A percentile compares a stretch with the other conserved stretches of the same genome.
phyloP scores from a whole-genome alignment of 2,113 vertebrate genomes.

The Hymenochirus boettgeri region DNA sequence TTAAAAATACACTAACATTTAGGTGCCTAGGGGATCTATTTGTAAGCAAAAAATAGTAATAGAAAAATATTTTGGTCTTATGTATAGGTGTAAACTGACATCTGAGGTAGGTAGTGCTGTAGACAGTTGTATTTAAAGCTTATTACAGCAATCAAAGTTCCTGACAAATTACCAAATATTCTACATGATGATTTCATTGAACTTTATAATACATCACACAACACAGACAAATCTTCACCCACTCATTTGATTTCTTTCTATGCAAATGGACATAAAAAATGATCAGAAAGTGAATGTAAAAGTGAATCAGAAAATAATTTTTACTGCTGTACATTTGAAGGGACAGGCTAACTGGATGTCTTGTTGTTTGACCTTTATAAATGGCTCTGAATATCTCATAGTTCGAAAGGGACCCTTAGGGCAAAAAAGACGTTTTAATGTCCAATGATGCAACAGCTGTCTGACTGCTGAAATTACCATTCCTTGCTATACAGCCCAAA shows the following conservation, averaged over 20 bases:
- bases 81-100: too few species aligned
- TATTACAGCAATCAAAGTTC: too few species aligned
- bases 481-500: constrained; percentile 20
- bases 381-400: constrained; percentile 13
- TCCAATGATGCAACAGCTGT: neutral
- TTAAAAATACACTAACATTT: too few species aligned
- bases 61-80: too few species aligned
- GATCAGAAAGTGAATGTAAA: neutral
- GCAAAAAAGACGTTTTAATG: neutral
- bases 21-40: too few species aligned
- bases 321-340: constrained; percentile 13
- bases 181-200: neutral
- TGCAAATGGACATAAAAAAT: neutral
- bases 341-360: constrained; percentile 6
- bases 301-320: constrained; percentile 13
- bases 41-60: too few species aligned
- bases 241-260: neutral
- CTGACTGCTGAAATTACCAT: constrained; percentile 1
- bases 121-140: too few species aligned
- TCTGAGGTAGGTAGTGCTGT: too few species aligned
- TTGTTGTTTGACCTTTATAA: constrained; percentile 41
- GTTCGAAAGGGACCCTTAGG: constrained; percentile 9
- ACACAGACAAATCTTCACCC: neutral
- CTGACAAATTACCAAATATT: too few species aligned
- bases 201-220: constrained; percentile 23